Evolutionary conservation across 1,140 invertebrate genomes (phyloP).

Genomic region (Lanistes nyassanus): DNA sequence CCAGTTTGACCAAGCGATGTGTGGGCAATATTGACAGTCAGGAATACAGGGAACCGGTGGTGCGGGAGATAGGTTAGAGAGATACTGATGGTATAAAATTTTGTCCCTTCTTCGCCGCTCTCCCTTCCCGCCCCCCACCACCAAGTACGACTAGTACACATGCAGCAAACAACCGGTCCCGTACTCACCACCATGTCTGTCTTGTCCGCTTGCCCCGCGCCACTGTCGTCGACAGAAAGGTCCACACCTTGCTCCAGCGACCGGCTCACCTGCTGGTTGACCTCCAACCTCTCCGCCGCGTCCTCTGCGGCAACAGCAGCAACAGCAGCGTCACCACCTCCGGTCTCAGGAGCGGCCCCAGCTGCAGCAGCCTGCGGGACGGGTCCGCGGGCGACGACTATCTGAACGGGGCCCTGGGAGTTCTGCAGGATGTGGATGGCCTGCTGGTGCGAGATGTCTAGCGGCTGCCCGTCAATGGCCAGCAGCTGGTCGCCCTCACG

Average conservation of each 20-base stretch:
- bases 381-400: slow-evolving; percentile 76
- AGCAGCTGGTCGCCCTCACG: slow-evolving; percentile 88
- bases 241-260: neutral
- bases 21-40: no score
- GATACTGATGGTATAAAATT: no score
- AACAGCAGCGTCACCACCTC: neutral
- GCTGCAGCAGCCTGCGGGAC: slow-evolving; percentile 28
- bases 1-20: no score
- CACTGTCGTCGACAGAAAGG: neutral
- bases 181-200: slow-evolving; percentile 31
- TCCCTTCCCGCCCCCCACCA: neutral
- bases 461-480: slow-evolving; percentile 86
- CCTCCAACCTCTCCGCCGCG: neutral
- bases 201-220: slow-evolving; percentile 20
- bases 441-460: slow-evolving; percentile 88
- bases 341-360: slow-evolving; percentile 12
- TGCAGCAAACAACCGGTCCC: neutral
- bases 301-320: neutral
- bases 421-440: slow-evolving; percentile 85
- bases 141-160: neutral
- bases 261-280: neutral
- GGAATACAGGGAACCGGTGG: no score
- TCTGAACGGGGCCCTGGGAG: slow-evolving; percentile 79
- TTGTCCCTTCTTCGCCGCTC: no score
- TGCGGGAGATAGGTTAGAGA: no score